Conservation (phyloP, 2,797 vertebrate genomes). For the Thamnophis elegans region DNA sequence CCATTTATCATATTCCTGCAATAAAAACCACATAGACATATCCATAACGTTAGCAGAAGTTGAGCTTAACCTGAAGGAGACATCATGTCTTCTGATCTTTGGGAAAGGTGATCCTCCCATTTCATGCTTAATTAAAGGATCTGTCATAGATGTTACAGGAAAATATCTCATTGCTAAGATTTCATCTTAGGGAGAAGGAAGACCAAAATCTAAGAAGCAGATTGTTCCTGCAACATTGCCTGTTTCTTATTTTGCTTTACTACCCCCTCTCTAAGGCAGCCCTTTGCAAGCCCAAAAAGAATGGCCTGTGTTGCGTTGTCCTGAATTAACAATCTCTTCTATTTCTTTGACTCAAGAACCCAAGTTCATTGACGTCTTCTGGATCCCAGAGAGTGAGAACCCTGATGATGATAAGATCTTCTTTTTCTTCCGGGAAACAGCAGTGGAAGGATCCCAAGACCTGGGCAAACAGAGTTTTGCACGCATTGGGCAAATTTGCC, state of each 20-base stretch:
- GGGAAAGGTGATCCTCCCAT: background rate
- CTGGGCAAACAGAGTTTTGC: constrained; percentile 87
- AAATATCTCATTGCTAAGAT: background rate
- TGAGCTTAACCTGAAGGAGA: background rate
- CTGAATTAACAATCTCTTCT: background rate
- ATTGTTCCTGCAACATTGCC: too few relatives aligned
- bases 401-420: constrained; percentile 96
- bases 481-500: constrained; percentile 92
- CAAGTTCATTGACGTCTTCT: constrained; percentile 91
- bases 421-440: constrained; percentile 96
- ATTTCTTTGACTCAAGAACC: constrained; percentile 78
- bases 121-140: background rate
- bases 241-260: background rate
- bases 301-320: background rate
- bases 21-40: background rate
- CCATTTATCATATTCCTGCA: background rate
- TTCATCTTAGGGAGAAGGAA: background rate
- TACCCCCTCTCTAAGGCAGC: background rate
- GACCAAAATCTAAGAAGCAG: background rate
- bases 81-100: background rate
- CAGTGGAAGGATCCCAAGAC: constrained; percentile 85
- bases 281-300: background rate
- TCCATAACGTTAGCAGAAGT: background rate
- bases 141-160: background rate
- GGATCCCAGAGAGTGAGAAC: constrained; percentile 96